Evolutionary conservation across 2,113 vertebrate genomes (phyloP), one percentile per base, ranked within the genome.

Genomic region (Melanocharis versteri): DNA sequence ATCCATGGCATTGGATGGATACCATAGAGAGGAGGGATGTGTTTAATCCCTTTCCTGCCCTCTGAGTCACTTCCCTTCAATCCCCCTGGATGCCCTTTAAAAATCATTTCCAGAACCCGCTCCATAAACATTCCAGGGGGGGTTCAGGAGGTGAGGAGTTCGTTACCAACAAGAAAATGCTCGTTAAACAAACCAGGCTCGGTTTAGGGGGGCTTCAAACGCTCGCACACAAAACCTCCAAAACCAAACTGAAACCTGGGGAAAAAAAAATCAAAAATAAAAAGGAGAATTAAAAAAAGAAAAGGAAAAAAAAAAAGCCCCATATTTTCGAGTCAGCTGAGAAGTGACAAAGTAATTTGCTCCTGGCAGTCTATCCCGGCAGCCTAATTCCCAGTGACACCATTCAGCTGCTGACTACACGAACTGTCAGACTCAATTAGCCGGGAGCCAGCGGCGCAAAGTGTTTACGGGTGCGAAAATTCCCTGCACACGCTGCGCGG

Each of bases 341-440:
- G 96, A 96, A 97, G 97, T 97, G 97, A 98, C 97, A 97, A 98
- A 97, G 94, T 98, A 97, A 98, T 97, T 97, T 97, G 97, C 98
- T 98, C 61, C 84, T 96, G 98, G 98, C 97, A 97, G 97, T 98
- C 98, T 98, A 96, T 98, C 97, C 96, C 97, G 82, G 95, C 96
- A 94, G 90, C 94, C 96, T 97, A 97, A 98, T 98, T 98, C 97
- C 97, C 97, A 91, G 97, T 97, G 98, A 98, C 98, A 97, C 97
- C 93, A 96, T 94, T 97, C 98, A 97, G 97, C 97, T 98, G 98
- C 98, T 97, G 97, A 97, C 97, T 97, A 97, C 93, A 98, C 97
- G 91, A 96, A 96, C 98, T 98, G 98, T 98, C 98, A 97, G 96
- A 98, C 97, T 95, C 98, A 97, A 98, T 98, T 98, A 98, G 97